phyloP scores from a whole-genome alignment of 2,113 vertebrate genomes.

The Ochotona curzoniae region DNA sequence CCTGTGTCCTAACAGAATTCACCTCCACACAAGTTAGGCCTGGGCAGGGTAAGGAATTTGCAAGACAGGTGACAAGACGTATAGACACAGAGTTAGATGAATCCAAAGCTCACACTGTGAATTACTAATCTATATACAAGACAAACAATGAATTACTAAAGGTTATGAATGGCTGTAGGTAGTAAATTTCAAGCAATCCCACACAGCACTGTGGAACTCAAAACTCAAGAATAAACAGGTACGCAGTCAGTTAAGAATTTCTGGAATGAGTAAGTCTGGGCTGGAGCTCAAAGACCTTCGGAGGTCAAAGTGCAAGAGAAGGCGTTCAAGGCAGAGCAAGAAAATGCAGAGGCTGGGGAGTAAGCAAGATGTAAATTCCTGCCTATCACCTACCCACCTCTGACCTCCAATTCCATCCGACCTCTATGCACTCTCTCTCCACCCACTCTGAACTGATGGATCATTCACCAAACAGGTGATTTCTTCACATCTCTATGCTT shows the following conservation, averaged over 20 bases:
- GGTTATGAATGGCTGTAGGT: neutral
- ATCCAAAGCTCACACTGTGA: neutral
- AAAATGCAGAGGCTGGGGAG: neutral
- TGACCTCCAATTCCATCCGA: neutral
- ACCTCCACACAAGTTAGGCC: neutral
- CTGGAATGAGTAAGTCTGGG: neutral
- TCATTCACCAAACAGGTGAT: neutral
- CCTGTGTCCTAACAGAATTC: neutral
- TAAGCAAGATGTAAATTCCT: neutral
- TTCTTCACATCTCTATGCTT: neutral
- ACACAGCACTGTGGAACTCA: neutral
- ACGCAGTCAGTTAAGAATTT: neutral
- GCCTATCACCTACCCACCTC: neutral
- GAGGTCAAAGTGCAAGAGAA: neutral
- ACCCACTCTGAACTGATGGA: neutral
- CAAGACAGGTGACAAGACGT: neutral
- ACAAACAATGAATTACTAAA: neutral
- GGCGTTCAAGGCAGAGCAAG: neutral
- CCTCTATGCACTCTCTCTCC: neutral
- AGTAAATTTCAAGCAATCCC: neutral
- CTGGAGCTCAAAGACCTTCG: conserved; percentile 6
- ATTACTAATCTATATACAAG: neutral
- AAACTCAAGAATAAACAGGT: neutral
- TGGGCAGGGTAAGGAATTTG: neutral
- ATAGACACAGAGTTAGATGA: neutral